Base-by-base conservation (phyloP, 2,113 vertebrate species). In the Cacatua alba region DNA sequence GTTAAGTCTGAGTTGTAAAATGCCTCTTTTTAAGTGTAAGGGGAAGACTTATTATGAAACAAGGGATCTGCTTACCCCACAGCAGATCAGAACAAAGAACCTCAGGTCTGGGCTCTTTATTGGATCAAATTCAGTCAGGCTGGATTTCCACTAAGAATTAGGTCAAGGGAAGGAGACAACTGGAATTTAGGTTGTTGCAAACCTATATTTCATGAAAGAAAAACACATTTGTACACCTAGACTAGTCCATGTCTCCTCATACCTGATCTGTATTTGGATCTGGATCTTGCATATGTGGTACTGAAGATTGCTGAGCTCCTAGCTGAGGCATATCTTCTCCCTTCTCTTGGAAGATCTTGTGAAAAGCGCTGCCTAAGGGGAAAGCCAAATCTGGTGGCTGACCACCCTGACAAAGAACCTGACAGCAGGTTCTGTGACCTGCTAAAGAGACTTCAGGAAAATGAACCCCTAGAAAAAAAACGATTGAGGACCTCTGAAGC, bases 1-100 rank as follows among this genome's bases (percentile, higher is more conserved):
- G 17, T 12, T 72, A 29, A 1, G 0, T 60, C 39, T 65, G 24
- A 55, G 13, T 5, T 7, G 1, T 18, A 62, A 87, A 87, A 82
- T 0, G 0, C 7, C 10, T 49, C 21, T 64, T 33, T n/a, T 15
- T 33, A 65, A 43, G 7, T 24, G 12, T 35, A 37, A 86, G 26
- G 7, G 5, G 17, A 80, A 90, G 46, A 62, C 1, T 5, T 49
- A 3, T 24, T 43, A 70, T 4, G 29, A 90, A 92, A 49, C 51
- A 51, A 90, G 23, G 23, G 49, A 17, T 49, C 35, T 74, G 10
- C 31, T 91, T 89, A 29, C 29, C 7, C 18, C 24, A 12, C 21
- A 46, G 13, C 3, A 80, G 37, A 44, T 57, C 23, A 82, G 37
- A 49, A 68, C 5, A 17, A 67, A 86, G 21, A 17, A 25, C 2